A percentile compares a stretch with the other conserved stretches of the same genome.
phyloP scores from a whole-genome alignment of 1,140 invertebrate genomes.

The Xylocopa sonorina region DNA sequence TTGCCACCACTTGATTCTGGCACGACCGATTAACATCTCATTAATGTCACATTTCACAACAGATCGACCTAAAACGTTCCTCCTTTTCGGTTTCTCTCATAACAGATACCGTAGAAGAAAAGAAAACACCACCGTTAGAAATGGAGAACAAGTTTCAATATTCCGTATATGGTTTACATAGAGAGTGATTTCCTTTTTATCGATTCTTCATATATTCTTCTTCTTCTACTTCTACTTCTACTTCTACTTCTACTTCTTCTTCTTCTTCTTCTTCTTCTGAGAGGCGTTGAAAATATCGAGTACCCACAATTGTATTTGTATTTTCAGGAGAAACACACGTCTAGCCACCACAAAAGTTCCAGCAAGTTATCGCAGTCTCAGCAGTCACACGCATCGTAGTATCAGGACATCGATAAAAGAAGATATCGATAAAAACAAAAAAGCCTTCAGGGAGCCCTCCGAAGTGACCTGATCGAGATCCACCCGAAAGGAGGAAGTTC shows the following conservation, averaged over 20 bases:
- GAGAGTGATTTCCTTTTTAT: too few relatives aligned
- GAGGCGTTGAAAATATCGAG: neutral
- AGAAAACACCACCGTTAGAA: neutral
- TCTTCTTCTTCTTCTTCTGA: too few relatives aligned
- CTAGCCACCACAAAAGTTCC: conserved; percentile 74
- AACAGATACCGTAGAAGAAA: neutral
- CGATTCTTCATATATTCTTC: neutral
- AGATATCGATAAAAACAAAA: conserved; percentile 32
- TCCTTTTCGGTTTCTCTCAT: neutral
- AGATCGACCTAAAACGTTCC: neutral
- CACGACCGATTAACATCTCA: neutral
- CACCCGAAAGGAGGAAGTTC: conserved; percentile 9
- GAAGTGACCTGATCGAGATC: conserved; percentile 8
- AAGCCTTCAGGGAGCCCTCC: conserved; percentile 5
- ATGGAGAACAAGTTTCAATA: neutral
- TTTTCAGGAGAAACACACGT: conserved; percentile 75
- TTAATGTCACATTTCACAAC: neutral
- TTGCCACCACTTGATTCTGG: neutral
- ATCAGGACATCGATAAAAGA: conserved; percentile 50
- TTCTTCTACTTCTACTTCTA: too few relatives aligned
- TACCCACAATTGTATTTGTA: conserved; percentile 60
- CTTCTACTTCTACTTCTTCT: too few relatives aligned
- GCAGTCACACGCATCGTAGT: conserved; percentile 73
- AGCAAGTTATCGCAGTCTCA: conserved; percentile 69
- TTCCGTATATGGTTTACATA: too few relatives aligned